Evolutionary conservation across 2,113 vertebrate species (phyloP).

Genomic region (Benitochromis conjunctus): DNA sequence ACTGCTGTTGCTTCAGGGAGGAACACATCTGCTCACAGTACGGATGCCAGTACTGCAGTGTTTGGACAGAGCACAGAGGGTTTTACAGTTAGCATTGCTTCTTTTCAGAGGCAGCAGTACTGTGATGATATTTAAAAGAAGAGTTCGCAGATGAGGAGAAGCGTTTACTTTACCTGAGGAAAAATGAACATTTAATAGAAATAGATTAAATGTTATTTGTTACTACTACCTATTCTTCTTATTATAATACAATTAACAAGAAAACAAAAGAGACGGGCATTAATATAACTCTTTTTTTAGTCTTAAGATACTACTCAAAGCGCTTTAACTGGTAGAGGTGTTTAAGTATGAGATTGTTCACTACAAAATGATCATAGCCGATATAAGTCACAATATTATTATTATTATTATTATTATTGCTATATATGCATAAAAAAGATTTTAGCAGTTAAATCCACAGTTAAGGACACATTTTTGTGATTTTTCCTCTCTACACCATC

Average conservation of each 20-base stretch:
- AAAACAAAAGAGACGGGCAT: not conserved
- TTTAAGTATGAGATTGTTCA: not conserved
- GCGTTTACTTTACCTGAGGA: not conserved
- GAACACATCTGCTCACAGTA: slow-evolving; percentile 38
- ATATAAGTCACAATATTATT: not conserved
- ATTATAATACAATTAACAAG: not conserved
- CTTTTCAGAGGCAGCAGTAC: not conserved
- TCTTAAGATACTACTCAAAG: not conserved
- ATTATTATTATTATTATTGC: not conserved
- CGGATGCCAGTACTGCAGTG: slow-evolving; percentile 23
- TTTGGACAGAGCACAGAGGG: slow-evolving; percentile 14
- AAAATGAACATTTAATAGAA: not conserved
- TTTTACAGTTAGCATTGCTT: not conserved
- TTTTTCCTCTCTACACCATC: not conserved
- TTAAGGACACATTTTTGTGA: not conserved
- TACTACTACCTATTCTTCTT: not conserved
- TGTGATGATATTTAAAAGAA: not conserved
- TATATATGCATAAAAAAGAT: not conserved
- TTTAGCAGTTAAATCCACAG: not conserved
- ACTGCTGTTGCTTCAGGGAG: slow-evolving; percentile 33
- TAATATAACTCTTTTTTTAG: not conserved
- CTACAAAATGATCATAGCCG: not conserved
- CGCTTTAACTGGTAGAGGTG: not conserved
- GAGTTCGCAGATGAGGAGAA: not conserved
- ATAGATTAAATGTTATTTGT: not conserved